These are phyloP conservation scores for Xylophagus ater DNA, from an alignment of 2,888 invertebrate genomes.

Conservation along the genomic window DNA sequence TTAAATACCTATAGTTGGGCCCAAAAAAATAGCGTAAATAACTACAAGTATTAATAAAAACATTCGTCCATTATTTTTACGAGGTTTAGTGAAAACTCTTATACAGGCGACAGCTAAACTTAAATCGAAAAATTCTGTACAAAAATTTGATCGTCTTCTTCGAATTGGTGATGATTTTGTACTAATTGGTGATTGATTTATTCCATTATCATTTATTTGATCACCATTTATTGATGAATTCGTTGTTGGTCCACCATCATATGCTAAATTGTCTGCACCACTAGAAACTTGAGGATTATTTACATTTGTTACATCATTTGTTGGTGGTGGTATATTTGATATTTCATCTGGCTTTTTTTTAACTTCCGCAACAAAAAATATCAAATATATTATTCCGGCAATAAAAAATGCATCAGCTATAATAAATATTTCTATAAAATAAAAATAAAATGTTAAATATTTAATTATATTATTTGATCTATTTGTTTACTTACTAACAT, in stretches of 20 bases:
- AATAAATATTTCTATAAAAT: constrained; percentile 30
- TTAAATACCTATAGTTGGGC: constrained; percentile 28
- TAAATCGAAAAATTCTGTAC: constrained; percentile 34
- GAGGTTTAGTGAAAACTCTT: constrained; percentile 30
- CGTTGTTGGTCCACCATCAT: constrained; percentile 9
- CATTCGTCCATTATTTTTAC: constrained; percentile 30
- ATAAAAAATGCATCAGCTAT: constrained; percentile 31
- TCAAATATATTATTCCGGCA: constrained; percentile 32
- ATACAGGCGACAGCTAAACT: constrained; percentile 32
- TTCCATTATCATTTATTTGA: background rate
- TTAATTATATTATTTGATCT: background rate
- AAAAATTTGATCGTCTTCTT: constrained; percentile 19
- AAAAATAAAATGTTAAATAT: constrained; percentile 1
- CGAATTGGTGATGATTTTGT: constrained; percentile 1
- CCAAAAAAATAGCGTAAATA: constrained; percentile 32
- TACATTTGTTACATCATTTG: constrained; percentile 14
- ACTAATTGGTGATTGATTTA: background rate
- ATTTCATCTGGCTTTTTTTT: constrained; percentile 3
- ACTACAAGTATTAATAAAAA: constrained; percentile 28
- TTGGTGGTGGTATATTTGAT: constrained; percentile 2
- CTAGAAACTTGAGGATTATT: background rate
- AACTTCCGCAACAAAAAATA: constrained; percentile 34
- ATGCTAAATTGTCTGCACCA: constrained; percentile 17
- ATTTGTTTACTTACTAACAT: constrained; percentile 27
- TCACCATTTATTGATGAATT: constrained; percentile 2